Conservation (phyloP, 2,113 vertebrate species). For the Leucopsar rothschildi region DNA sequence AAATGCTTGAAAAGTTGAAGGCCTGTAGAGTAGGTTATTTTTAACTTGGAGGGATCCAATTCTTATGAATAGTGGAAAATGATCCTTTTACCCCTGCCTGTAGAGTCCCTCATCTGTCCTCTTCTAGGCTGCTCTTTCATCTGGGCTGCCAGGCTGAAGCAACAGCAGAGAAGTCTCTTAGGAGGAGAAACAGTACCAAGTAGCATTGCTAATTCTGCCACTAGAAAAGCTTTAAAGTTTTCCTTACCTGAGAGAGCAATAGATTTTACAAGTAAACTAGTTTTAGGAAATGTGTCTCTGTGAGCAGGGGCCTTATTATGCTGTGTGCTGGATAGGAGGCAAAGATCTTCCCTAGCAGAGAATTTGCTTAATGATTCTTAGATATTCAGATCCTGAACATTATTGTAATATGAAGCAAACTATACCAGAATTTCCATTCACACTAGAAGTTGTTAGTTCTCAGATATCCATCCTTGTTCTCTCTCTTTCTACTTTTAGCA, state of each 20-base stretch:
- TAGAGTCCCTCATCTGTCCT: background rate
- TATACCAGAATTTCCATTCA: background rate
- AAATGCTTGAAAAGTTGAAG: background rate
- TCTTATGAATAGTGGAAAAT: background rate
- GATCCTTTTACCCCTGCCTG: background rate
- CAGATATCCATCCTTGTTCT: background rate
- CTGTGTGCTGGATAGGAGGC: background rate
- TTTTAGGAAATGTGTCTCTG: background rate
- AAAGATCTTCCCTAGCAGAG: background rate
- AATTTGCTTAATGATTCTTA: background rate
- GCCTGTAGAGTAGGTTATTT: background rate
- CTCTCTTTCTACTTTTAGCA: background rate
- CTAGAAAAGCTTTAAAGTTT: slow-evolving; percentile 28
- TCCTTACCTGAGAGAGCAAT: background rate
- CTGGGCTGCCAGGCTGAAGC: background rate
- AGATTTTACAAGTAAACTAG: slow-evolving; percentile 19
- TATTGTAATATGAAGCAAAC: background rate
- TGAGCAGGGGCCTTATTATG: background rate
- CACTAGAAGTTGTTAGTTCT: background rate
- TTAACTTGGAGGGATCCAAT: background rate
- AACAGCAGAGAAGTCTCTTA: slow-evolving; percentile 11
- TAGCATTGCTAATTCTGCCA: slow-evolving; percentile 3
- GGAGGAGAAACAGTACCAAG: background rate
- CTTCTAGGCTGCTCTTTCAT: slow-evolving; percentile 9
- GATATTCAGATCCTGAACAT: background rate